A percentile compares a stretch with the other conserved stretches of the same genome.
Evolutionary conservation across 2,888 invertebrate species (phyloP).

Genomic region (Cloeon dipterum): DNA sequence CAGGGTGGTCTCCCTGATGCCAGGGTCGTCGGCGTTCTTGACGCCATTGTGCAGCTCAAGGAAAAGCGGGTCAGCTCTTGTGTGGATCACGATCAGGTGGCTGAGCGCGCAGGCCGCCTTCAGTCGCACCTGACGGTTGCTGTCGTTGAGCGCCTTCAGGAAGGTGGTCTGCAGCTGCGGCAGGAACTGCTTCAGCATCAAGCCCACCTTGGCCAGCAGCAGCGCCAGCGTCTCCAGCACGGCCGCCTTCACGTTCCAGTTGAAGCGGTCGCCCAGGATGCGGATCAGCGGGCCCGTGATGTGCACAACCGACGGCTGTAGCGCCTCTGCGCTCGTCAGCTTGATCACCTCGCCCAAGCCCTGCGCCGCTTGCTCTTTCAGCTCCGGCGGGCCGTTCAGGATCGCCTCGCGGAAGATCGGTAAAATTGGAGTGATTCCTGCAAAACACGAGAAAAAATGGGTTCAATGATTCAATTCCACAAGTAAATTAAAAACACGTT

Average conservation of each 20-base stretch:
- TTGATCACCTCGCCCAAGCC: conserved; percentile 67
- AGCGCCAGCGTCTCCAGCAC: conserved; percentile 84
- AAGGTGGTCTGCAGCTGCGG: conserved; percentile 98
- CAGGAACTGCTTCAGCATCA: conserved; percentile 89
- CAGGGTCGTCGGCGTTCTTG: conserved; percentile 61
- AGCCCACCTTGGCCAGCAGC: conserved; percentile 78
- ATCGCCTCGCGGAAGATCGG: conserved; percentile 93
- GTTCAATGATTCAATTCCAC: neutral
- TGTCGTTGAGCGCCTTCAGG: conserved; percentile 81
- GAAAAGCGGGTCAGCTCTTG: conserved; percentile 85
- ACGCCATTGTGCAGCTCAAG: conserved; percentile 74
- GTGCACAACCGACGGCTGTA: conserved; percentile 89
- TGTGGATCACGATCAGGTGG: conserved; percentile 75
- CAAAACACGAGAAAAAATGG: conserved; percentile 32
- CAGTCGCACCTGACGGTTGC: conserved; percentile 64
- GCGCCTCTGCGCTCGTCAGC: conserved; percentile 61
- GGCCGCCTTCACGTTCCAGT: conserved; percentile 82
- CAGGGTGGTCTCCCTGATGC: conserved; percentile 76
- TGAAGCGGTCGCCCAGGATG: conserved; percentile 78
- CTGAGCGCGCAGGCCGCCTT: conserved; percentile 76
- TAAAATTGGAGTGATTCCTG: conserved; percentile 77
- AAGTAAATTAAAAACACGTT: neutral
- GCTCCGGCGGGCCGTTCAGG: conserved; percentile 80
- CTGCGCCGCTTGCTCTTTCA: conserved; percentile 86
- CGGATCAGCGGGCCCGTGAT: conserved; percentile 96